A percentile compares a stretch with the other conserved stretches of the same genome.
Evolutionary conservation across 2,888 invertebrate species (phyloP).

Genomic region (Embidobia sp.): DNA sequence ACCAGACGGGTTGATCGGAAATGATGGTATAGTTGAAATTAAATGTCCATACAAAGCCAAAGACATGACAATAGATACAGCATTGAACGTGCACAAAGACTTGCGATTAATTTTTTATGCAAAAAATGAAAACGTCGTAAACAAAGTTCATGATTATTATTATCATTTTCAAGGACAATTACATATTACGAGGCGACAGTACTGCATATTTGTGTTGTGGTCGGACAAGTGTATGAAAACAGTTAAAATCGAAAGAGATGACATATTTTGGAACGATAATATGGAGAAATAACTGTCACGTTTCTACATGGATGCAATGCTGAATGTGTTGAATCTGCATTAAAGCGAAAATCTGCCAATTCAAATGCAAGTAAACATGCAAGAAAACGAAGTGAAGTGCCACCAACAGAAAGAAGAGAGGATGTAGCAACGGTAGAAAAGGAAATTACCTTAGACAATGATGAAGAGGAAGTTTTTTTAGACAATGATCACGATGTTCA

Average conservation of each 20-base stretch:
- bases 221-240: conserved; percentile 53
- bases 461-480: too few relatives aligned
- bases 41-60: conserved; percentile 43
- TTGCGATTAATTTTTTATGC: conserved; percentile 24
- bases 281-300: conserved; percentile 46
- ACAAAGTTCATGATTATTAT: conserved; percentile 52
- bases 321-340: conserved; percentile 2
- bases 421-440: too few relatives aligned
- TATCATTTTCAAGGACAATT: conserved; percentile 34
- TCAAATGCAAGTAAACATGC: too few relatives aligned
- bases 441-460: too few relatives aligned
- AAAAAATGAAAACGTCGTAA: conserved; percentile 37
- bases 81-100: not conserved
- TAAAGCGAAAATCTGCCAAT: too few relatives aligned
- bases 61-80: conserved; percentile 20
- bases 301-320: conserved; percentile 65
- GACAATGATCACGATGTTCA: too few relatives aligned
- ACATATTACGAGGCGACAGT: conserved; percentile 59
- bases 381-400: too few relatives aligned
- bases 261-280: conserved; percentile 61
- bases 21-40: conserved; percentile 51
- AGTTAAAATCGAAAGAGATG: conserved; percentile 52
- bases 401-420: too few relatives aligned
- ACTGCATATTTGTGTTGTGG: conserved; percentile 66
- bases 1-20: conserved; percentile 57